Conservation (phyloP, 2,797 vertebrate species). For the Eupleurogrammus muticus region DNA sequence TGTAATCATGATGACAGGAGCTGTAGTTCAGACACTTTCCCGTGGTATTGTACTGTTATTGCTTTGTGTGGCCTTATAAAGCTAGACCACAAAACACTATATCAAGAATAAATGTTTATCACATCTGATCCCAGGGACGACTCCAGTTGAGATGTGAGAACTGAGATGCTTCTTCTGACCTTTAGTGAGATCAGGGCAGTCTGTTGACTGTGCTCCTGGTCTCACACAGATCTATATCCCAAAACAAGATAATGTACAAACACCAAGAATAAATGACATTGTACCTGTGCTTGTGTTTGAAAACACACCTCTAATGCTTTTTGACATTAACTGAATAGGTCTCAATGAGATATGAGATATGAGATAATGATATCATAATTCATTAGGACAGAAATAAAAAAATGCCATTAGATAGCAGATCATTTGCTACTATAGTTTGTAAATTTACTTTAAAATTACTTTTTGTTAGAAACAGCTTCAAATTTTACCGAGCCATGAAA, state of each 20-base stretch:
- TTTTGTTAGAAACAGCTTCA: slow-evolving; percentile 1
- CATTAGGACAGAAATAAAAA: not conserved
- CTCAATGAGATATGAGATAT: not conserved
- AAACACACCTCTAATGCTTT: not conserved
- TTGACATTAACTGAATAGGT: not conserved
- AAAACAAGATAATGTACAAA: slow-evolving; percentile 23
- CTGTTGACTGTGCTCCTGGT: slow-evolving; percentile 32
- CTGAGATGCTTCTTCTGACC: slow-evolving; percentile 65
- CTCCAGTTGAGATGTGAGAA: slow-evolving; percentile 70
- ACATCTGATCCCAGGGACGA: slow-evolving; percentile 63
- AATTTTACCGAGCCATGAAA: slow-evolving; percentile 14
- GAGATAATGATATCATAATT: not conserved
- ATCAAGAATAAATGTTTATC: slow-evolving; percentile 48
- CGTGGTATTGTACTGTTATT: slow-evolving; percentile 61
- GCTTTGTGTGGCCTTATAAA: slow-evolving; percentile 62
- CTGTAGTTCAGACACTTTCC: slow-evolving; percentile 56
- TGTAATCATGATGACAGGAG: slow-evolving; percentile 57
- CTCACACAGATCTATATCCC: slow-evolving; percentile 38
- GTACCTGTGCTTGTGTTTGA: slow-evolving; percentile 12
- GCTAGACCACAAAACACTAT: slow-evolving; percentile 59
- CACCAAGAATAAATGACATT: not conserved
- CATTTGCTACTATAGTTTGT: not conserved
- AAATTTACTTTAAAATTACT: not conserved
- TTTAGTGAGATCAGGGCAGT: slow-evolving; percentile 54
- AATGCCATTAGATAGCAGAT: not conserved